Evolutionary conservation across 2,113 vertebrate genomes (phyloP).

Genomic region (Anguilla japonica): DNA sequence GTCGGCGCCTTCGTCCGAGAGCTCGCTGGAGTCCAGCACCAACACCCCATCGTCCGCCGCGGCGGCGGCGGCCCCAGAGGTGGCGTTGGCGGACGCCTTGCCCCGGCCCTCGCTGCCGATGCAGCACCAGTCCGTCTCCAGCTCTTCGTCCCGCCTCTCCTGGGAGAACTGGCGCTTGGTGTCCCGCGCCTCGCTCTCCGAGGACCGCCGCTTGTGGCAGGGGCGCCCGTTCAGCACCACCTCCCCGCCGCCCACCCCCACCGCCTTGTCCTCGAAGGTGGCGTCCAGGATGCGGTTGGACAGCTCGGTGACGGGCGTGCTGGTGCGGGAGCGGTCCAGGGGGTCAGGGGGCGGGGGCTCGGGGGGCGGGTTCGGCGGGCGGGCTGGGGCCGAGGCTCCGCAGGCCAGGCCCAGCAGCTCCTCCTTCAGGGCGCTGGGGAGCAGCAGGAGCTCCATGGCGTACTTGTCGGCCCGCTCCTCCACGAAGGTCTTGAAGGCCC

Average conservation of each 20-base stretch:
- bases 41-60: constrained; percentile 47
- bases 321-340: constrained; percentile 80
- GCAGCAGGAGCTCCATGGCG: constrained; percentile 90
- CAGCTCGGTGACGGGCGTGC: constrained; percentile 89
- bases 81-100: constrained; percentile 52
- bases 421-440: constrained; percentile 90
- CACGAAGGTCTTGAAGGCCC: constrained; percentile 85
- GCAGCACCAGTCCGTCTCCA: constrained; percentile 54
- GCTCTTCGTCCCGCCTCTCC: constrained; percentile 71
- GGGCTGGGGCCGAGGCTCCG: constrained; percentile 52
- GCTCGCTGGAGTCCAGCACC: constrained; percentile 59
- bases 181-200: constrained; percentile 84
- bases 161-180: constrained; percentile 90
- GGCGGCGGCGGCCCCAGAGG: constrained; percentile 23
- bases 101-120: constrained; percentile 51
- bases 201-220: constrained; percentile 87
- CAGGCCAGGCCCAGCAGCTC: constrained; percentile 82
- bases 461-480: constrained; percentile 90
- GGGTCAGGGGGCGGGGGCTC: constrained; percentile 37
- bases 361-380: constrained; percentile 24
- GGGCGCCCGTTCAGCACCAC: constrained; percentile 73
- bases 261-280: constrained; percentile 74
- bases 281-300: constrained; percentile 83
- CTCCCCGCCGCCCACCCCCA: neutral
- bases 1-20: constrained; percentile 60